phyloP scores from a whole-genome alignment of 2,113 vertebrate species.

The Bambusicola thoracicus region DNA sequence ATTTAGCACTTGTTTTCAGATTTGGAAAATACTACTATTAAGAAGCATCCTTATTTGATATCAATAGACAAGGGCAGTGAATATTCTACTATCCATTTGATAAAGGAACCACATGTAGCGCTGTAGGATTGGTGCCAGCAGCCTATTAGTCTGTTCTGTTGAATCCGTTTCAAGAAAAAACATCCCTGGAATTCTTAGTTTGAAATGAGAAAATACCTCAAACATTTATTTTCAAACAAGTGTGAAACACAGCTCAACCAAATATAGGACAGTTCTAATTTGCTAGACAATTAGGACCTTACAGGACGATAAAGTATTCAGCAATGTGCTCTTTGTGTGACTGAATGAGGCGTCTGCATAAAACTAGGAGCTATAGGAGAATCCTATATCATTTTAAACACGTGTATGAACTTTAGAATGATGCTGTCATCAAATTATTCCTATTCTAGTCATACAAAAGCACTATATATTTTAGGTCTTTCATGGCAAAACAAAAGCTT shows the following conservation, averaged over 20 bases:
- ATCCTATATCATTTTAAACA: conserved; percentile 43
- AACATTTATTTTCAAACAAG: not conserved
- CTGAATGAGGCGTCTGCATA: conserved; percentile 8
- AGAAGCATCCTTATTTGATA: not conserved
- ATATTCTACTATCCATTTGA: not conserved
- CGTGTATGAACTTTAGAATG: conserved; percentile 36
- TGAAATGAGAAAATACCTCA: not conserved
- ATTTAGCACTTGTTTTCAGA: not conserved
- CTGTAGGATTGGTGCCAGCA: not conserved
- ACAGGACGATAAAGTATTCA: not conserved
- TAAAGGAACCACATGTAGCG: not conserved
- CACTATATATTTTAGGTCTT: conserved; percentile 29
- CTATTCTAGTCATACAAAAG: conserved; percentile 17
- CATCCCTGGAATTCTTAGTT: not conserved
- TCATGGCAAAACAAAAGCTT: conserved; percentile 18
- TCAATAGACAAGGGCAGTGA: not conserved
- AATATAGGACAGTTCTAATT: not conserved
- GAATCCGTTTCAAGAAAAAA: not conserved
- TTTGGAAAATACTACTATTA: not conserved
- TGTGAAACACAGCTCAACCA: not conserved
- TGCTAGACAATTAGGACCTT: not conserved
- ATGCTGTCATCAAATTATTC: conserved; percentile 39
- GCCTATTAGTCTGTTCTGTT: not conserved
- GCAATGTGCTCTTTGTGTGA: conserved; percentile 36
- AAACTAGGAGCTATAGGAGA: conserved; percentile 9